Evolutionary conservation across 1,140 invertebrate species (phyloP).

Genomic region (Drosophila bipectinata): DNA sequence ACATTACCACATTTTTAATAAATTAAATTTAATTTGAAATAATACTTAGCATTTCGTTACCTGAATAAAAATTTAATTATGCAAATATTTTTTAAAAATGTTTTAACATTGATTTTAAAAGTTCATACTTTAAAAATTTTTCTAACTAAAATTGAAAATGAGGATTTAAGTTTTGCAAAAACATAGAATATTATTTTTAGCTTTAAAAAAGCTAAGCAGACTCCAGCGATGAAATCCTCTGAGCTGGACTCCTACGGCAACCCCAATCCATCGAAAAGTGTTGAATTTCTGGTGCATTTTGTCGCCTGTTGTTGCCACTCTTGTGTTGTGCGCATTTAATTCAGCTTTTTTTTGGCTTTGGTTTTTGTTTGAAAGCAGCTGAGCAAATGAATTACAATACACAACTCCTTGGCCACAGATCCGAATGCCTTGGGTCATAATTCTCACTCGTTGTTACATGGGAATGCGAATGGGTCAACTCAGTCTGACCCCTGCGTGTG

Average conservation of each 20-base stretch:
- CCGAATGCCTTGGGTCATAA: constrained; percentile 64
- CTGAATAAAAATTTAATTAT: too few relatives aligned
- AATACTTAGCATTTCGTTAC: too few relatives aligned
- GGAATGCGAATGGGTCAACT: constrained; percentile 15
- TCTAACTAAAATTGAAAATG: too few relatives aligned
- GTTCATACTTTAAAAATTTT: too few relatives aligned
- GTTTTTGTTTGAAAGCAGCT: constrained; percentile 30
- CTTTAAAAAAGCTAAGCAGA: not conserved
- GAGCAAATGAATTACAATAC: constrained; percentile 75
- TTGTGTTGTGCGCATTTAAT: constrained; percentile 63
- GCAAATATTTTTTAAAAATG: too few relatives aligned
- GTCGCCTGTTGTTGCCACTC: constrained; percentile 28
- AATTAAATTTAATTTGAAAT: not conserved
- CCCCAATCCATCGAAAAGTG: constrained; percentile 55
- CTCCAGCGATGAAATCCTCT: not conserved
- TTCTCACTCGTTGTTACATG: constrained; percentile 53
- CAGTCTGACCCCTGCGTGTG: constrained; percentile 35
- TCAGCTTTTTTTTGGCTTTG: constrained; percentile 19
- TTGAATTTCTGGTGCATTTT: constrained; percentile 76
- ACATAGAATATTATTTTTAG: not conserved
- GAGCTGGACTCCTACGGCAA: not conserved
- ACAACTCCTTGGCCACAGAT: constrained; percentile 63
- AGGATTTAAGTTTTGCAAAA: not conserved
- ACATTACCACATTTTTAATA: not conserved
- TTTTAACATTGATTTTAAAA: too few relatives aligned